phyloP scores from a whole-genome alignment of 2,797 vertebrate genomes.

The Leontopithecus rosalia region DNA sequence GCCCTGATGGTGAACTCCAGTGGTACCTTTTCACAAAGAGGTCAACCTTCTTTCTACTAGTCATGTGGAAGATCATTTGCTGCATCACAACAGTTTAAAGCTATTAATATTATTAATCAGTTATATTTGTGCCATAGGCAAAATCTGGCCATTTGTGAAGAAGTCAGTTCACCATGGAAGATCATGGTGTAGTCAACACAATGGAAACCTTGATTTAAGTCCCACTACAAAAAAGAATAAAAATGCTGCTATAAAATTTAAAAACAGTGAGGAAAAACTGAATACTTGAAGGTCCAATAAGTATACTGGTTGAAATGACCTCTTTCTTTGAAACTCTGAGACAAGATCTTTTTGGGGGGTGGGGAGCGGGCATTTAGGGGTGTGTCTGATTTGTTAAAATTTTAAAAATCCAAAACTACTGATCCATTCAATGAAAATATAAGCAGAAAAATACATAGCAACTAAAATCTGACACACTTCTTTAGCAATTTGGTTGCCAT shows the following conservation, averaged over 20 bases:
- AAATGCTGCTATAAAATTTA: background rate
- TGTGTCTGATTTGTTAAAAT: background rate
- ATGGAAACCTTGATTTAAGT: background rate
- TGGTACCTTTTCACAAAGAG: background rate
- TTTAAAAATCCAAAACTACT: background rate
- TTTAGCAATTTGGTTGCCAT: background rate
- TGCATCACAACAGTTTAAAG: background rate
- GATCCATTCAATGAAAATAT: background rate
- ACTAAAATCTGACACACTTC: background rate
- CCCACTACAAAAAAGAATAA: background rate
- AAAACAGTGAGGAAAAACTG: background rate
- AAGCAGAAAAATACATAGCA: background rate
- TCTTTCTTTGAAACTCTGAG: background rate
- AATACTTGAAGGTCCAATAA: background rate
- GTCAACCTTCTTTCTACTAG: background rate
- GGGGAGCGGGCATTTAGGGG: background rate
- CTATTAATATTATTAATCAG: background rate
- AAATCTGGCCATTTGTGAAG: background rate
- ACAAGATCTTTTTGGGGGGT: background rate
- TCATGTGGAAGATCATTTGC: background rate
- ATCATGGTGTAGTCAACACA: background rate
- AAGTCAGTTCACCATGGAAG: background rate
- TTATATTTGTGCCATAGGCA: background rate
- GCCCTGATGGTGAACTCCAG: background rate
- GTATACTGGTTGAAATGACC: background rate